Evolutionary conservation across 2,888 invertebrate genomes (phyloP).

Genomic region (Piscicola geometra): DNA sequence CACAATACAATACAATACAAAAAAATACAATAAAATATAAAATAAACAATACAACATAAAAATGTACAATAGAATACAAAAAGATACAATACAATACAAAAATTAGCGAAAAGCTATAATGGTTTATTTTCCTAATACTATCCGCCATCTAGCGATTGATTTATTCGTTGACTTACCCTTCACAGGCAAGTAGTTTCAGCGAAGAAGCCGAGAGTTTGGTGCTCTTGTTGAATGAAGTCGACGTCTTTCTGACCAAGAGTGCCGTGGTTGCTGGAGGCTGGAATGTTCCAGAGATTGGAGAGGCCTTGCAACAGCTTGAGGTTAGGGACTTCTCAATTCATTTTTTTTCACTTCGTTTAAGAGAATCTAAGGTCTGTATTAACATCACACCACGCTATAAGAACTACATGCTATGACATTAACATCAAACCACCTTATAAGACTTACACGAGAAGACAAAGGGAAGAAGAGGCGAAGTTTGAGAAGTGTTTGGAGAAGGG

Average conservation of each 20-base stretch:
- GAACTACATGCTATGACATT: too few species aligned
- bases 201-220: neutral
- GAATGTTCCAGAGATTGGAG: neutral
- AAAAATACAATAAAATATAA: too few species aligned
- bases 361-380: too few species aligned
- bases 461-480: neutral
- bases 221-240: neutral
- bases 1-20: too few species aligned
- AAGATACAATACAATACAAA: neutral
- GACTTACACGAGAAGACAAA: neutral
- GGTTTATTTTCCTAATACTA: neutral
- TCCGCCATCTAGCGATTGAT: too few species aligned
- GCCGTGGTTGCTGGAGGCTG: neutral
- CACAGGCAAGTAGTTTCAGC: neutral
- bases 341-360: too few species aligned
- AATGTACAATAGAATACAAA: neutral
- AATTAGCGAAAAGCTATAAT: neutral
- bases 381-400: too few species aligned
- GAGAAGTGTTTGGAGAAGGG: neutral
- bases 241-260: neutral
- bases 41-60: neutral
- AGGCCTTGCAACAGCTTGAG: neutral
- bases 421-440: too few species aligned
- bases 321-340: too few species aligned
- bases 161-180: too few species aligned